Evolutionary conservation across 2,113 vertebrate genomes (phyloP), one percentile per base, ranked within the genome.

Genomic region (Chionomys nivalis): DNA sequence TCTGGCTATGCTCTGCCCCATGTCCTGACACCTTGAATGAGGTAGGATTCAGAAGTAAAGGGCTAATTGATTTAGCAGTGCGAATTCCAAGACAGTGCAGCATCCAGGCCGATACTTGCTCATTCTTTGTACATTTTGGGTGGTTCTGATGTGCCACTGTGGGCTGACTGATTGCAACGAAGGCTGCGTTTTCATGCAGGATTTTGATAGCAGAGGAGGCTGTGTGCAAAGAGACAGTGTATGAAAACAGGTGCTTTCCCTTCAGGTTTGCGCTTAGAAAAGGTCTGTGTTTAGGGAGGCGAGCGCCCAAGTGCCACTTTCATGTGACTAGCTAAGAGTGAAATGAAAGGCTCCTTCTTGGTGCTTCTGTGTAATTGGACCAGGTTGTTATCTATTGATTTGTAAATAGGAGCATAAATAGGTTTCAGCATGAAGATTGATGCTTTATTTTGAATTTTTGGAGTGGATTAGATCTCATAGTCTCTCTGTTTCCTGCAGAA

Each of bases 401-500:
- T 97, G 86, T 87, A 94, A 96, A 44, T 76, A 79, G 24, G 58
- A 96, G 16, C 72, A 16, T 88, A 93, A 94, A 66, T 55, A 68
- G 58, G 95, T 92, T 65, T 61, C 61, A 96, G 93, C 72, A 42
- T 73, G 85, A 12, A 95, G 96, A 90, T 14, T 94, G 31, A 82
- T 49, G 42, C 66, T 96, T 44, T 49, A 42, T 94, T 97, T 93
- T 90, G 85, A 95, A 96, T 90, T 94, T 86, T 49, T 94, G 93
- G 87, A 94, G 65, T 96, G 96, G 90, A 47, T 82, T 96, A 94
- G 79, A 92, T 85, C 86, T 97, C 83, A 1, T 79, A 31, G 89
- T 87, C 97, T 92, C 91, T 55, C 95, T 81, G 94, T 90, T 97
- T 97, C 82, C 95, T 98, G 97, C 88, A 90, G 87, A 89, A 88